Conservation (phyloP, 1,140 invertebrate species). For the Aphaenogaster floridana region DNA sequence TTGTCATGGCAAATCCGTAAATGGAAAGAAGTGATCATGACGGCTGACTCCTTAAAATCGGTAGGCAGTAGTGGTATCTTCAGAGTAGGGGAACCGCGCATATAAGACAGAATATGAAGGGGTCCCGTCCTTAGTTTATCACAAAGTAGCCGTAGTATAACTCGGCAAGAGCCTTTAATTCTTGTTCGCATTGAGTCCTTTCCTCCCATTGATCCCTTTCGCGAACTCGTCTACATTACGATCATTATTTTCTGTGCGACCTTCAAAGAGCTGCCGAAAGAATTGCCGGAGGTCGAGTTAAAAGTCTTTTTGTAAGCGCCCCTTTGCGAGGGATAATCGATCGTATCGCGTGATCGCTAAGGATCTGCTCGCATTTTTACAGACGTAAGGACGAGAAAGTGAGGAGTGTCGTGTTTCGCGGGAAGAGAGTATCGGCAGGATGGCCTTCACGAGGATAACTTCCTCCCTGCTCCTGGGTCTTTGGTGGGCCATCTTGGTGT, state of each 20-base stretch:
- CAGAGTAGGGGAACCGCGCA: constrained; percentile 83
- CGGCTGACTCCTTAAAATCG: constrained; percentile 73
- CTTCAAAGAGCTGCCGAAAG: neutral
- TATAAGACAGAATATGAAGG: constrained; percentile 86
- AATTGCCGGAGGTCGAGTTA: neutral
- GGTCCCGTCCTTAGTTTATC: constrained; percentile 81
- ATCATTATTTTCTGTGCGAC: neutral
- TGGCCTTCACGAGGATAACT: constrained; percentile 24
- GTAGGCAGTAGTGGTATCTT: constrained; percentile 23
- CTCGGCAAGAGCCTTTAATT: neutral
- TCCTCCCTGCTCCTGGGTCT: constrained; percentile 41
- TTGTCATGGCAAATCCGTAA: neutral
- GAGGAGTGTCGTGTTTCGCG: constrained; percentile 33
- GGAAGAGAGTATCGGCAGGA: constrained; percentile 16
- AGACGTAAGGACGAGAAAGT: constrained; percentile 42
- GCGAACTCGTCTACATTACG: neutral
- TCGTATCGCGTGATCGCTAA: neutral
- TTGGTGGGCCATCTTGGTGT: constrained; percentile 28
- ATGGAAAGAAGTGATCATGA: constrained; percentile 70
- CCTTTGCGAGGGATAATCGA: neutral
- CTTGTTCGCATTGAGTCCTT: neutral
- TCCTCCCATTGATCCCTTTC: too few relatives aligned
- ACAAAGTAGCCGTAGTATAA: constrained; percentile 62
- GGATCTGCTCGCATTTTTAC: constrained; percentile 46
- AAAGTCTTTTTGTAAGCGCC: constrained; percentile 6